Evolutionary conservation across 2,113 vertebrate species (phyloP), one percentile per base, ranked within the genome.

Genomic region (Xenotilapia leptura): DNA sequence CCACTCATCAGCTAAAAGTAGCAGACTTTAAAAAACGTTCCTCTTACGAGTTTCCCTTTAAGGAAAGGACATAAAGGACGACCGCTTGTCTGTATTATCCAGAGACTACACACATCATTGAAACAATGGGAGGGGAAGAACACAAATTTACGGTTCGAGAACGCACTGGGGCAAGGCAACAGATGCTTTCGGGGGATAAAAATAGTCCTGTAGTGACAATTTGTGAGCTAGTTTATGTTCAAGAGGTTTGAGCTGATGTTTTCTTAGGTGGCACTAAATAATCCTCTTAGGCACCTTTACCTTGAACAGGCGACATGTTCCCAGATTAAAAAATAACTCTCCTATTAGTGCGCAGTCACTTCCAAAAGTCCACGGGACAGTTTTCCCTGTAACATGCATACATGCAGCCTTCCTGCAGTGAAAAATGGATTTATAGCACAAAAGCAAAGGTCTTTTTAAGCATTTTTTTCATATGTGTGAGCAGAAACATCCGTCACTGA

Each of bases 1-100:
- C 86, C 94, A 95, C 88, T 95, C 93, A 93, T 93, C 89, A 92
- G 92, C 94, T 95, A 92, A 94, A 95, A 94, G 93, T 93, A 94
- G 93, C 90, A 83, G 90, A 77, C 93, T 93, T 94, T 92, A 92
- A 93, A 92, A 83, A 90, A 86, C 55, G 84, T 80, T 89, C 87
- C 84, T 92, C 86, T 94, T 85, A 91, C 85, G 89, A 94, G 87
- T 84, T 91, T 82, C 83, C 81, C 87, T 94, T 94, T 88, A 91
- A 93, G 93, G 88, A 94, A 93, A 95, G 95, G 92, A 94, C 92
- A 91, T 86, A 92, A 92, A 94, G 94, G 91, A 95, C 92, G 83
- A 88, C 23, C 26, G 84, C 90, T 68, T 89, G 93, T 92, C 93
- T 91, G 88, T 88, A 91, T 92, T 88, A 95, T 70, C 91, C 83